Conservation (phyloP, 2,797 vertebrate genomes). For the Bryconaethiops microstoma region DNA sequence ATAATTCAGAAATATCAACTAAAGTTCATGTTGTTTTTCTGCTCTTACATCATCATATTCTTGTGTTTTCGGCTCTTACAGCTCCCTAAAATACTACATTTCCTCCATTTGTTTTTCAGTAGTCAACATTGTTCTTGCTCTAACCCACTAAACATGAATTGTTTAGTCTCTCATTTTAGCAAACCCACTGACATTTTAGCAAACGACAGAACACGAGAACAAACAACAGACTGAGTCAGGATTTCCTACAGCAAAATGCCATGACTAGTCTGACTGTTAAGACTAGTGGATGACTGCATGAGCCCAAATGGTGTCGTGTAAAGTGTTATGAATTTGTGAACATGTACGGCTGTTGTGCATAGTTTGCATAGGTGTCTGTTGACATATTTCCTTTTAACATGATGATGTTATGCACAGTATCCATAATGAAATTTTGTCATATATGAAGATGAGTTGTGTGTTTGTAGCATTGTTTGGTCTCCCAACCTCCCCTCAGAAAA, state of each 20-base stretch:
- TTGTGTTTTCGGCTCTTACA: neutral
- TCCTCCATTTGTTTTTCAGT: neutral
- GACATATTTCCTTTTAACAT: neutral
- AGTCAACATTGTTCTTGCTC: neutral
- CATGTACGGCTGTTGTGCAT: too few relatives aligned
- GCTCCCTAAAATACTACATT: neutral
- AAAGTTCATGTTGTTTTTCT: too few relatives aligned
- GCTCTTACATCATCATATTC: neutral
- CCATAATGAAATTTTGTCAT: neutral
- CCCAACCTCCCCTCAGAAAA: neutral
- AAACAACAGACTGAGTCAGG: constrained; percentile 3
- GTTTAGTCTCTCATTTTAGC: constrained; percentile 28
- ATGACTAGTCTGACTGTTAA: constrained; percentile 3
- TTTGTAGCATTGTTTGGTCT: neutral
- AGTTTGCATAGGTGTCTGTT: too few relatives aligned
- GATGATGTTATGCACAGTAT: neutral
- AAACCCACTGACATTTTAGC: constrained; percentile 10
- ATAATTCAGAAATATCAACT: too few relatives aligned
- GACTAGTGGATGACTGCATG: neutral
- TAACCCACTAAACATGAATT: constrained; percentile 2
- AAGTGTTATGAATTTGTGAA: neutral
- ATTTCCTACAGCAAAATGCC: constrained; percentile 2
- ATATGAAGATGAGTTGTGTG: neutral
- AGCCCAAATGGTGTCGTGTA: neutral
- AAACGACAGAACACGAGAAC: constrained; percentile 9